These are phyloP conservation scores for Ailurus styani DNA, from an alignment of 2,113 vertebrate genomes.

Conservation along the genomic window DNA sequence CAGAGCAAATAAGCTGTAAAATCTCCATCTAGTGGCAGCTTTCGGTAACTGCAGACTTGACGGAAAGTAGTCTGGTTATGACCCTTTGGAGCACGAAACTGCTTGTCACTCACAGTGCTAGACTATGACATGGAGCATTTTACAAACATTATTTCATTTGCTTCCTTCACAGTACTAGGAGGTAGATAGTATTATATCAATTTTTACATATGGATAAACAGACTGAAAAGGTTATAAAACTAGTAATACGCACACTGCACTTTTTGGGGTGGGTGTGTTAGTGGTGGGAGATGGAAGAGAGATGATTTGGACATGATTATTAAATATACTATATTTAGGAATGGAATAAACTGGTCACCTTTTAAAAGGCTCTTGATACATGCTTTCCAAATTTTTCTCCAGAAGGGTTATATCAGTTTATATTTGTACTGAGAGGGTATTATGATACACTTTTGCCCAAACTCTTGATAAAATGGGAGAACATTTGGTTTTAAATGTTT, in stretches of 20 bases:
- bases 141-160: background rate
- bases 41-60: background rate
- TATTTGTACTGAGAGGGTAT: background rate
- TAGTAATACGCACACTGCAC: background rate
- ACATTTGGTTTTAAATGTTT: constrained; percentile 16
- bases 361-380: background rate
- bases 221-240: background rate
- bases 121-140: background rate
- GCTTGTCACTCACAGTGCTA: background rate
- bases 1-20: background rate
- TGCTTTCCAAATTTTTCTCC: constrained; percentile 1
- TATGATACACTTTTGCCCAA: background rate
- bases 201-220: background rate
- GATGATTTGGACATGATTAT: background rate
- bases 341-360: background rate
- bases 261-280: background rate
- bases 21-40: background rate
- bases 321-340: background rate
- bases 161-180: background rate
- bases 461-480: background rate
- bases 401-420: background rate
- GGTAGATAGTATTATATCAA: background rate
- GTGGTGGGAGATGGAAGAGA: background rate
- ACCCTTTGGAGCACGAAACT: background rate
- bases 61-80: background rate